Evolutionary conservation across 2,888 invertebrate genomes (phyloP).

Genomic region (Tromatobia lineatoria): DNA sequence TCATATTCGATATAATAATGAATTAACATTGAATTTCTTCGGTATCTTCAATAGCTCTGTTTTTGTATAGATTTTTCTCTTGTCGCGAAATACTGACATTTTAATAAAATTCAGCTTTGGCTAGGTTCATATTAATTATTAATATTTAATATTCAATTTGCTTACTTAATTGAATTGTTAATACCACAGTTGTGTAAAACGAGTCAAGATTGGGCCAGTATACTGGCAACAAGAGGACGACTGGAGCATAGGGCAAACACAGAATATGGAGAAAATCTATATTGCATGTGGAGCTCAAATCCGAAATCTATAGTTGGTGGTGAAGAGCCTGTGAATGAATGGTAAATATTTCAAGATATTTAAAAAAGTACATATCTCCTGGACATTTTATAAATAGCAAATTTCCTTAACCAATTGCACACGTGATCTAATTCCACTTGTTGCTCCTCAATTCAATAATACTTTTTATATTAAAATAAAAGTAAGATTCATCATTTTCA

Average conservation of each 20-base stretch:
- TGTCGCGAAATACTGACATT: too few species aligned
- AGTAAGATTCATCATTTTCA: too few species aligned
- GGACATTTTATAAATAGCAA: not conserved
- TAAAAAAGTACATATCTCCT: not conserved
- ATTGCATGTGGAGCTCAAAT: constrained; percentile 91
- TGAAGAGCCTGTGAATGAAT: constrained; percentile 91
- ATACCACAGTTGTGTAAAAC: constrained; percentile 87
- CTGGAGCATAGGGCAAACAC: constrained; percentile 92
- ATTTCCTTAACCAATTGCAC: too few species aligned
- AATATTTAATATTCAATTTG: not conserved
- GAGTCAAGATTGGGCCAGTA: constrained; percentile 91
- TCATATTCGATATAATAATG: too few species aligned
- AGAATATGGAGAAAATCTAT: constrained; percentile 94
- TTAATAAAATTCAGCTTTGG: not conserved
- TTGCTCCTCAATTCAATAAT: too few species aligned
- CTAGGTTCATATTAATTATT: not conserved
- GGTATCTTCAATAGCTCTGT: too few species aligned
- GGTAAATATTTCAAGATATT: constrained; percentile 87
- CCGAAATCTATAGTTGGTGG: constrained; percentile 89
- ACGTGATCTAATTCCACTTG: too few species aligned
- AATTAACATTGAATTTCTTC: too few species aligned
- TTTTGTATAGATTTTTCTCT: too few species aligned
- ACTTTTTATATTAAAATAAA: too few species aligned
- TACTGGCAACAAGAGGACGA: constrained; percentile 88
- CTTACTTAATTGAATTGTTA: not conserved